phyloP scores from a whole-genome alignment of 2,888 invertebrate genomes.

The Thymelicus sylvestris region DNA sequence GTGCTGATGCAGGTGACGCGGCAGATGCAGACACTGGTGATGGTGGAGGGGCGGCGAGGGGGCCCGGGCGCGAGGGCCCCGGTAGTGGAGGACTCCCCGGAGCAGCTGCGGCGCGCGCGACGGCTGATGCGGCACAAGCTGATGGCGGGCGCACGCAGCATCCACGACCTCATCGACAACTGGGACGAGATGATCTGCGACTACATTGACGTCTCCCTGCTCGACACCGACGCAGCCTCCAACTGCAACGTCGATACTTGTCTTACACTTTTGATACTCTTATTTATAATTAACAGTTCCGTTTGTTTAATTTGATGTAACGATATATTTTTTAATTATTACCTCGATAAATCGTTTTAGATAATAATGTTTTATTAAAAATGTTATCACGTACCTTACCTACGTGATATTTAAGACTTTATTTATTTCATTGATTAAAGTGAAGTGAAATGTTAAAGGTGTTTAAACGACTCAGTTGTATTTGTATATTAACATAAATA shows the following conservation, averaged over 20 bases:
- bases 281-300: not conserved
- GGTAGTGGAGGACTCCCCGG: slow-evolving; percentile 59
- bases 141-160: slow-evolving; percentile 59
- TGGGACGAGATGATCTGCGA: slow-evolving; percentile 76
- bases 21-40: slow-evolving; percentile 62
- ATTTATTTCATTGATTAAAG: too few species aligned
- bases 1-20: slow-evolving; percentile 68
- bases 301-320: too few species aligned
- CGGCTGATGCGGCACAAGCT: slow-evolving; percentile 69
- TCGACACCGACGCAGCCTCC: slow-evolving; percentile 43
- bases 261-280: not conserved
- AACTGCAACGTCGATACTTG: not conserved
- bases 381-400: too few species aligned
- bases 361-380: too few species aligned
- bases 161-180: slow-evolving; percentile 70
- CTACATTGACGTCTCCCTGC: slow-evolving; percentile 66
- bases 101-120: slow-evolving; percentile 59
- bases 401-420: too few species aligned
- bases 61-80: slow-evolving; percentile 53
- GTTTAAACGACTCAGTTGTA: too few species aligned
- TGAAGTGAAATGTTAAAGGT: too few species aligned
- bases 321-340: too few species aligned
- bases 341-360: not conserved
- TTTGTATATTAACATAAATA: too few species aligned
- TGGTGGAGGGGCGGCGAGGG: slow-evolving; percentile 61